Percentiles rank a stretch among this genome's conserved stretches.
Conservation (phyloP, 2,113 vertebrate genomes). For the Scartelaos histophorus region DNA sequence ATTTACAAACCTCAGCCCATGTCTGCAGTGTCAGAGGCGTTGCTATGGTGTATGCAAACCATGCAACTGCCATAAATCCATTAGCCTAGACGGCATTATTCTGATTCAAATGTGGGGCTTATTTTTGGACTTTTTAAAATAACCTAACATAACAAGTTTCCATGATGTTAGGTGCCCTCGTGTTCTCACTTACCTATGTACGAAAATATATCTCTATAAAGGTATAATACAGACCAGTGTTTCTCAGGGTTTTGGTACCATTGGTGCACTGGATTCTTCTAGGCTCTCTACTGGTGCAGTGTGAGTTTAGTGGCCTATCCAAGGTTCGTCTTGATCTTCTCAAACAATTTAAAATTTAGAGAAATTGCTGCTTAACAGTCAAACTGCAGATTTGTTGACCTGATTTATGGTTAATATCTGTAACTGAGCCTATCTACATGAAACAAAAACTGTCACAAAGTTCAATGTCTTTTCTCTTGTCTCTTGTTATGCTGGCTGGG, state of each 20-base stretch:
- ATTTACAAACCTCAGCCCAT: not conserved
- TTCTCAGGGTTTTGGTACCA: not conserved
- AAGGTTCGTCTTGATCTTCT: too few species aligned
- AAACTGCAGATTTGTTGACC: too few species aligned
- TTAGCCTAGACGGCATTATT: not conserved
- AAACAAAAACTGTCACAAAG: too few species aligned
- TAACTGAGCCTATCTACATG: too few species aligned
- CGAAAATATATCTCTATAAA: too few species aligned
- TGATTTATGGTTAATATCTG: too few species aligned
- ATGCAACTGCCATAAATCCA: not conserved
- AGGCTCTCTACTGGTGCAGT: not conserved
- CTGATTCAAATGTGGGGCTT: not conserved
- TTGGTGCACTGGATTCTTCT: not conserved
- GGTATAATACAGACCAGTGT: too few species aligned
- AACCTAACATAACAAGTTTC: not conserved
- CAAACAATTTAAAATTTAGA: too few species aligned
- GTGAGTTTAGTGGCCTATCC: not conserved
- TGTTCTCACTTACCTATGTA: too few species aligned
- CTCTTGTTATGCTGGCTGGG: too few species aligned
- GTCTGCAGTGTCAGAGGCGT: not conserved
- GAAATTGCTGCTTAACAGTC: too few species aligned
- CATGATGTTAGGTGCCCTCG: not conserved
- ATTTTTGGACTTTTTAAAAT: not conserved
- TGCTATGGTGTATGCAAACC: slow-evolving; percentile 4
- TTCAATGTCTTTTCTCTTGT: too few species aligned